Conservation (phyloP, 2,113 vertebrate genomes). For the Diphyllodes magnificus region DNA sequence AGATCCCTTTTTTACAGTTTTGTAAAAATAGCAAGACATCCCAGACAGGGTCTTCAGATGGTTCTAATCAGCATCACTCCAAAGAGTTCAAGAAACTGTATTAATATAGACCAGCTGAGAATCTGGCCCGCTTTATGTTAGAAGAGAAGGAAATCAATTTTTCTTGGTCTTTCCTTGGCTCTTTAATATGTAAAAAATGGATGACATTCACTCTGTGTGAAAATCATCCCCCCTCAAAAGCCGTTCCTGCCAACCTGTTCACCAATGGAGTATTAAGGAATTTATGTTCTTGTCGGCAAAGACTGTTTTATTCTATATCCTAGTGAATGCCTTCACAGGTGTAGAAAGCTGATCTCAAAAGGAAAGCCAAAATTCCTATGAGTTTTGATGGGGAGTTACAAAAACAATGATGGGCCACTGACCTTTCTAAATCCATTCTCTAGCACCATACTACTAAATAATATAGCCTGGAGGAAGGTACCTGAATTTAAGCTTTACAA, state of each 20-base stretch:
- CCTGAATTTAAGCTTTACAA: neutral
- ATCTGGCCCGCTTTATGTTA: neutral
- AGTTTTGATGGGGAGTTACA: neutral
- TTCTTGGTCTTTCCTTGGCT: neutral
- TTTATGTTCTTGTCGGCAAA: neutral
- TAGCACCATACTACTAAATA: neutral
- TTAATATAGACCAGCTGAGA: conserved; percentile 36
- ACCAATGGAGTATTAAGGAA: neutral
- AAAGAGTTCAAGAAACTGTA: conserved; percentile 20
- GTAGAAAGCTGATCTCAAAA: neutral
- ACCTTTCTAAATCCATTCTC: neutral
- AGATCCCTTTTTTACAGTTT: neutral
- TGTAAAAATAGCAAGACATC: neutral
- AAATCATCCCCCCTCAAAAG: neutral
- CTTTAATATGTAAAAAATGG: neutral
- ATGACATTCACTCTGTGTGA: neutral
- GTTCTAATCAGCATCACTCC: conserved; percentile 11
- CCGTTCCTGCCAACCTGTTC: neutral
- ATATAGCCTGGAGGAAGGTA: neutral
- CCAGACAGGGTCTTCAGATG: conserved; percentile 32
- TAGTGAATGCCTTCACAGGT: neutral
- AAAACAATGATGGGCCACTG: neutral
- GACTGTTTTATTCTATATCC: neutral
- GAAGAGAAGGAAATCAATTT: neutral
- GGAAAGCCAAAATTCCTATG: neutral